These are phyloP conservation scores for Loriculus beryllinus DNA, from an alignment of 2,797 vertebrate species.

Conservation along the genomic window DNA sequence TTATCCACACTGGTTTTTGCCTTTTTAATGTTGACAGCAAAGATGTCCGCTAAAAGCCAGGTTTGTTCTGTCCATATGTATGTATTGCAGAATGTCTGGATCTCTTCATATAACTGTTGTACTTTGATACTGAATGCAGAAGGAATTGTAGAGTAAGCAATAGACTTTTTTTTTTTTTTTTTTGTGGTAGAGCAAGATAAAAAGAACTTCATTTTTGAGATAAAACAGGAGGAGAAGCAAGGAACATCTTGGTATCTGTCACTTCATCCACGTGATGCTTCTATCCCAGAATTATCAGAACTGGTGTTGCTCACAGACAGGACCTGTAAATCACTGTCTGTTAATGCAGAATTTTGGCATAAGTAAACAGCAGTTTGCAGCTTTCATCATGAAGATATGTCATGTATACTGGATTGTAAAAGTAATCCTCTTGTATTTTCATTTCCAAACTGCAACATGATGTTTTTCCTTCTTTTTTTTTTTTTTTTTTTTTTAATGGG, in stretches of 20 bases:
- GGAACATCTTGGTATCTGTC: not conserved
- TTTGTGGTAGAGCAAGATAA: not conserved
- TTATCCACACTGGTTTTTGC: not conserved
- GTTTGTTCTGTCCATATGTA: not conserved
- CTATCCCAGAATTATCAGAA: not conserved
- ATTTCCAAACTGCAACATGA: not conserved
- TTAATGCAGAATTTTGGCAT: not conserved
- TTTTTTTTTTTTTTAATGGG: not conserved
- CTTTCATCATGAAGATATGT: not conserved
- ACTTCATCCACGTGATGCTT: not conserved
- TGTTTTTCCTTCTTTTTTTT: not conserved
- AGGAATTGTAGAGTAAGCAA: not conserved
- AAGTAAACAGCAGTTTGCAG: not conserved
- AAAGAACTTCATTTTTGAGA: not conserved
- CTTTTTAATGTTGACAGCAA: not conserved
- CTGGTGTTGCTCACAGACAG: not conserved
- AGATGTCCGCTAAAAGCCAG: not conserved
- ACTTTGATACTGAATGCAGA: not conserved
- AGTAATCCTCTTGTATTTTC: slow-evolving; percentile 13
- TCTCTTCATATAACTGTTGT: not conserved
- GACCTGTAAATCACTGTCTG: not conserved
- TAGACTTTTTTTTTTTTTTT: not conserved
- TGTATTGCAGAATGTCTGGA: not conserved
- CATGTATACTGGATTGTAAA: not conserved
- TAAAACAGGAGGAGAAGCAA: not conserved